Percentiles rank a stretch among this genome's conserved stretches.
Evolutionary conservation across 2,797 vertebrate genomes (phyloP).

Genomic region (Ispidina lecontei): DNA sequence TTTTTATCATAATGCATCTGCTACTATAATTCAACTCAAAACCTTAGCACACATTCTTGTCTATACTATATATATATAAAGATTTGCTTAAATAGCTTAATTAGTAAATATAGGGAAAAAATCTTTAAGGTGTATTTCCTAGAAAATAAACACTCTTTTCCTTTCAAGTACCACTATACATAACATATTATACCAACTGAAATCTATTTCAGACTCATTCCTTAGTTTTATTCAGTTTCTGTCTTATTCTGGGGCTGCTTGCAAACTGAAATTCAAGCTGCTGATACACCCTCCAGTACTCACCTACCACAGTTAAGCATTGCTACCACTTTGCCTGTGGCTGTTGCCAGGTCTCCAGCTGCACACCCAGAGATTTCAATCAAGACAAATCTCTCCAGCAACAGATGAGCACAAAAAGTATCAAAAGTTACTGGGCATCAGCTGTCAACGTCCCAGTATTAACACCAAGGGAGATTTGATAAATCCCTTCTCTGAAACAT

Average conservation of each 20-base stretch:
- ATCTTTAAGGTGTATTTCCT: background rate
- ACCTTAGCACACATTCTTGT: background rate
- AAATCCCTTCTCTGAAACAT: background rate
- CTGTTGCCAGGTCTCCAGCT: background rate
- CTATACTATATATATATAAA: background rate
- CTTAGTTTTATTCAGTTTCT: background rate
- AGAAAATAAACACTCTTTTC: background rate
- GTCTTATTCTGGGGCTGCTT: background rate
- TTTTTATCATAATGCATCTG: background rate
- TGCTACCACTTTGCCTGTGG: background rate
- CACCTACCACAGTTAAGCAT: accelerated
- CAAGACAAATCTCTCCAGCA: background rate
- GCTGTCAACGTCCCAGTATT: background rate
- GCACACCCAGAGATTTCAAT: background rate
- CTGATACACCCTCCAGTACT: too few relatives aligned
- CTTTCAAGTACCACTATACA: background rate
- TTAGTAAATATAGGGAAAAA: background rate
- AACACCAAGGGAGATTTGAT: background rate
- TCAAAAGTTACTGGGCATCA: background rate
- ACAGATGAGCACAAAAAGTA: background rate
- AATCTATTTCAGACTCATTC: background rate
- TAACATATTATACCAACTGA: background rate
- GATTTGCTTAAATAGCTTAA: background rate
- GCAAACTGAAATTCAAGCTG: background rate
- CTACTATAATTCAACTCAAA: background rate